Percentiles rank a stretch among this genome's conserved stretches.
These are phyloP conservation scores for Ametastegia equiseti DNA, from an alignment of 2,888 invertebrate genomes.

Conservation along the genomic window DNA sequence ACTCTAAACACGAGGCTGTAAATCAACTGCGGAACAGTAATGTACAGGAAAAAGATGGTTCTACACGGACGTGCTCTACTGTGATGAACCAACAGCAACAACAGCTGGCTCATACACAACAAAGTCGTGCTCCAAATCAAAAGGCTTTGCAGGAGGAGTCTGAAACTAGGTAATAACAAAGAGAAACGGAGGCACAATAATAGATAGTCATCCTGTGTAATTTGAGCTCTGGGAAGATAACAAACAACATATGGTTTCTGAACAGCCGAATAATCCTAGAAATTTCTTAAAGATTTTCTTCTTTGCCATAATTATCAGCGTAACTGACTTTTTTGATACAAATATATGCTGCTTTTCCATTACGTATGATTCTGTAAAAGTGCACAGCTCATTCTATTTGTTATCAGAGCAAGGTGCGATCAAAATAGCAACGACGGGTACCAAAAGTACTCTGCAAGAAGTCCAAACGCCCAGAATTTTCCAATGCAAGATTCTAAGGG, in stretches of 20 bases:
- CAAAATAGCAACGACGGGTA: not conserved
- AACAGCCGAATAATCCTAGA: too few relatives aligned
- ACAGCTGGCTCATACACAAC: not conserved
- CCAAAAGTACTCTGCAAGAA: not conserved
- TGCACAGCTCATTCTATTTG: too few relatives aligned
- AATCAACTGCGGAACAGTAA: constrained; percentile 32
- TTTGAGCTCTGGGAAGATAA: too few relatives aligned
- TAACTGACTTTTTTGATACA: too few relatives aligned
- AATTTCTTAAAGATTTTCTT: too few relatives aligned
- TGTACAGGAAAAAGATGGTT: not conserved
- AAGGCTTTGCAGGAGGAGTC: not conserved
- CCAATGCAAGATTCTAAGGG: not conserved
- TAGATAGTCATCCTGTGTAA: too few relatives aligned
- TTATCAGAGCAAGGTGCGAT: not conserved
- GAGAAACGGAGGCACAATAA: not conserved
- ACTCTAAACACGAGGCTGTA: constrained; percentile 54
- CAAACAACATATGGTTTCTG: too few relatives aligned
- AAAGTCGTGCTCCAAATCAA: not conserved
- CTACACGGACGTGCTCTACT: not conserved
- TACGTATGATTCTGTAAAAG: too few relatives aligned
- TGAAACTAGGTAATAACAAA: not conserved
- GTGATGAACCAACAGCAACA: not conserved
- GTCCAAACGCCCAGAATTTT: constrained; percentile 14
- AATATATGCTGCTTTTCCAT: too few relatives aligned
- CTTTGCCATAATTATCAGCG: too few relatives aligned